phyloP scores from a whole-genome alignment of 2,113 vertebrate genomes.

The Nycticebus coucang region DNA sequence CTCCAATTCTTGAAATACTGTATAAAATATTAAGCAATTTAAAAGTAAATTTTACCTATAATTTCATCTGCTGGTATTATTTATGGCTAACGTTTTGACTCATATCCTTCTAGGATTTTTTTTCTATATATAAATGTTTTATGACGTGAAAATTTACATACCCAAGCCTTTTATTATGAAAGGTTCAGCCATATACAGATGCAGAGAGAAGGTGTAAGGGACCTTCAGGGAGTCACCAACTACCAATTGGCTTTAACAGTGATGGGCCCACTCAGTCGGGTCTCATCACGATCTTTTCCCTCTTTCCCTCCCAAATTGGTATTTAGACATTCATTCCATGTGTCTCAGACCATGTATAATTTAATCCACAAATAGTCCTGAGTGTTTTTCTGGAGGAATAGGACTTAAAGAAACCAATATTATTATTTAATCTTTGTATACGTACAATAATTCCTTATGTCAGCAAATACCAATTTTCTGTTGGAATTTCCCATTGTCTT shows the following conservation, averaged over 20 bases:
- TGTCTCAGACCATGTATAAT: background rate
- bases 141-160: conserved; percentile 1
- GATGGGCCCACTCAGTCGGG: too few relatives aligned
- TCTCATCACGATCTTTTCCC: background rate
- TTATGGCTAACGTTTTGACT: conserved; percentile 21
- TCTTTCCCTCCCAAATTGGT: background rate
- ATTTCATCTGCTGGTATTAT: background rate
- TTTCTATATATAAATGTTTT: background rate
- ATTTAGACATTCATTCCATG: background rate
- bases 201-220: background rate
- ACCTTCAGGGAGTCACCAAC: background rate
- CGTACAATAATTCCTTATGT: background rate
- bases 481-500: conserved; percentile 6
- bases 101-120: background rate
- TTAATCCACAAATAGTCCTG: background rate
- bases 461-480: background rate
- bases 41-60: conserved; percentile 25
- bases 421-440: background rate
- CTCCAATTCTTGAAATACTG: background rate
- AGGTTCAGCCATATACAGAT: background rate
- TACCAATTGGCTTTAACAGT: background rate
- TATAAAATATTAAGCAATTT: background rate
- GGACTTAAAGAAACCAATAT: background rate
- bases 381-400: background rate
- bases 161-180: conserved; percentile 7